Percentiles rank a stretch among this genome's conserved stretches.
Evolutionary conservation across 2,888 invertebrate species (phyloP).

Genomic region (Dynastes maya): DNA sequence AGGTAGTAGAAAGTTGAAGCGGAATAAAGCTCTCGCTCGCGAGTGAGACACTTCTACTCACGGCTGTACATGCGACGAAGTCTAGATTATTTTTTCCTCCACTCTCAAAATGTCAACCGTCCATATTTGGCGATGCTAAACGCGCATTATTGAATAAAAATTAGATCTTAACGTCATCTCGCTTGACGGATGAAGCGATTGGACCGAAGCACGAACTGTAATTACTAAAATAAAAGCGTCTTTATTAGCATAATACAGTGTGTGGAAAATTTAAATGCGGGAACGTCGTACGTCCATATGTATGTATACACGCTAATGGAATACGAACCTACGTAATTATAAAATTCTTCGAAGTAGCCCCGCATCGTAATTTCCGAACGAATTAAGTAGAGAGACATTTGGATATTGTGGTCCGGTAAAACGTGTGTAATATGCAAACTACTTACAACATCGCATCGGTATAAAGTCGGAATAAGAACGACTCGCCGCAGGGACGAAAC

Average conservation of each 20-base stretch:
- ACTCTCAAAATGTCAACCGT: slow-evolving; percentile 16
- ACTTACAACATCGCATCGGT: background rate
- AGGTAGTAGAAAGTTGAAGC: background rate
- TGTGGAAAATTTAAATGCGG: slow-evolving; percentile 33
- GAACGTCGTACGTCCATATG: slow-evolving; percentile 10
- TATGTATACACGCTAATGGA: slow-evolving; percentile 17
- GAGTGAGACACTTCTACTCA: background rate
- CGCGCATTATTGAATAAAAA: slow-evolving; percentile 45
- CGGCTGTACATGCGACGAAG: background rate
- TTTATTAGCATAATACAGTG: slow-evolving; percentile 39
- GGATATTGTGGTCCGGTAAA: slow-evolving; percentile 29
- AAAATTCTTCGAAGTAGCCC: slow-evolving; percentile 17
- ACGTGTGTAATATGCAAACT: slow-evolving; percentile 16
- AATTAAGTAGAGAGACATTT: slow-evolving; percentile 34
- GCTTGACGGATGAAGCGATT: slow-evolving; percentile 38
- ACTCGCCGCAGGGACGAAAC: slow-evolving; percentile 4
- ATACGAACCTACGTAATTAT: slow-evolving; percentile 29
- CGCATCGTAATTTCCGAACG: slow-evolving; percentile 26
- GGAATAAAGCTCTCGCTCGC: background rate
- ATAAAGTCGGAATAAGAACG: slow-evolving; percentile 22
- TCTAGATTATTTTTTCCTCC: slow-evolving; percentile 22
- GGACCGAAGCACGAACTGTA: slow-evolving; percentile 24
- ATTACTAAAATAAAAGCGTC: slow-evolving; percentile 38
- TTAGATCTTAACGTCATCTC: slow-evolving; percentile 36
- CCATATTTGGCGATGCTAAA: slow-evolving; percentile 37